Evolutionary conservation across 2,113 vertebrate genomes (phyloP), one percentile per base, ranked within the genome.

Genomic region (Mesitornis unicolor): DNA sequence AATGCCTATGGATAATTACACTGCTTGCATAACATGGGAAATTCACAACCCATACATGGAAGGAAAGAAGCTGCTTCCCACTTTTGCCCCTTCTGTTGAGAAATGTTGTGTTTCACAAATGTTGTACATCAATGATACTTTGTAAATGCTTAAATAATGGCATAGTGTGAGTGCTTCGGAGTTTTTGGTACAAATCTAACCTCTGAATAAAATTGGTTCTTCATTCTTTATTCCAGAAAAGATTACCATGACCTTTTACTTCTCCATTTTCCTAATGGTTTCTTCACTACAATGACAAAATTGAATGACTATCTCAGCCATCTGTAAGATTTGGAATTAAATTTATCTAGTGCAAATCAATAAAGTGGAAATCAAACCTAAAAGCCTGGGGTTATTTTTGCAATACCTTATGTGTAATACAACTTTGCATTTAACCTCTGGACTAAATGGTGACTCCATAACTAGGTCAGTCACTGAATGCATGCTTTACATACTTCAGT

Each of bases 341-440:
- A 98, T 97, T 96, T 97, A 89, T 90, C 74, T 76, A 54, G 86
- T 84, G 73, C 80, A 94, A 96, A 97, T 98, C 97, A 87, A 98
- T 98, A 97, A 95, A 95, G 89, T 94, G 35, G 89, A 97, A 97
- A 98, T 97, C 86, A 96, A 93, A 97, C 85, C 93, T 93, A 91
- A 97, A 97, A 97, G 96, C 83, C 67, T 81, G 54, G 61, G 40
- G 31, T 94, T 90, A 79, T 92, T 97, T 96, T 91, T 97, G 68
- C 82, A 89, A 87, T 84, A 83, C 63, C 54, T 77, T 84, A 45
- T 67, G 48, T 85, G 48, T 82, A 95, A 93, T 92, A 87, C 67
- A 89, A 83, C 95, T 96, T 92, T 60, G 43, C 90, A 48, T 94
- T 92, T 97, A 97, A 92, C 88, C 95, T 95, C 87, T 51, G 60